These are phyloP conservation scores for Leptatherina wallacei DNA, from an alignment of 2,797 vertebrate species.

Conservation along the genomic window DNA sequence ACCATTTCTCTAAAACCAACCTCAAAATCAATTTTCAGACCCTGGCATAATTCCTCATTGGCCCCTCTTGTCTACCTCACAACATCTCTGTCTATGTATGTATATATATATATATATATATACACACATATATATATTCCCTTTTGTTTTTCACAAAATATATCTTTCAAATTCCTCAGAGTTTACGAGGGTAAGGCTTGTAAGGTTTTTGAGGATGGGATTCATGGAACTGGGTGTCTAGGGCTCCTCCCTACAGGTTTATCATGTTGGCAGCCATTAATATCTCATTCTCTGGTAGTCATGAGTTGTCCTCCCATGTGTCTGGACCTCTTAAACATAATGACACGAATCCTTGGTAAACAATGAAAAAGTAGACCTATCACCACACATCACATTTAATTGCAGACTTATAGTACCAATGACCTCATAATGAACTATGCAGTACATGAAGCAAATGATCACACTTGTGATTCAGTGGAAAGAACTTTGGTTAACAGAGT, in stretches of 20 bases:
- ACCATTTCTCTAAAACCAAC: constrained; percentile 73
- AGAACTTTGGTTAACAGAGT: constrained; percentile 23
- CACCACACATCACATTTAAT: constrained; percentile 56
- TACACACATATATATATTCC: constrained; percentile 13
- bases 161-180: constrained; percentile 66
- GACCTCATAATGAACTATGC: constrained; percentile 50
- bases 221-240: constrained; percentile 46
- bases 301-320: constrained; percentile 65
- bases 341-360: constrained; percentile 51
- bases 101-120: no score
- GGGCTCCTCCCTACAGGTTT: constrained; percentile 59
- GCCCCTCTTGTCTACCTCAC: constrained; percentile 57
- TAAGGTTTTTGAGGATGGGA: constrained; percentile 30
- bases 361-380: constrained; percentile 41
- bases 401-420: constrained; percentile 37
- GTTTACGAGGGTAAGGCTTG: constrained; percentile 56
- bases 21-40: constrained; percentile 78
- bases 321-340: constrained; percentile 53
- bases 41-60: constrained; percentile 59
- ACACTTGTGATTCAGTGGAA: constrained; percentile 44
- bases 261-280: constrained; percentile 59
- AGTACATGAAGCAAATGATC: constrained; percentile 55
- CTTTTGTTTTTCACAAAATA: constrained; percentile 48
- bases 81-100: constrained; percentile 38
- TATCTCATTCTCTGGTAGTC: constrained; percentile 51